Evolutionary conservation across 1,140 invertebrate species (phyloP), one percentile per base, ranked within the genome.

Genomic region (Drosophila rufa): DNA sequence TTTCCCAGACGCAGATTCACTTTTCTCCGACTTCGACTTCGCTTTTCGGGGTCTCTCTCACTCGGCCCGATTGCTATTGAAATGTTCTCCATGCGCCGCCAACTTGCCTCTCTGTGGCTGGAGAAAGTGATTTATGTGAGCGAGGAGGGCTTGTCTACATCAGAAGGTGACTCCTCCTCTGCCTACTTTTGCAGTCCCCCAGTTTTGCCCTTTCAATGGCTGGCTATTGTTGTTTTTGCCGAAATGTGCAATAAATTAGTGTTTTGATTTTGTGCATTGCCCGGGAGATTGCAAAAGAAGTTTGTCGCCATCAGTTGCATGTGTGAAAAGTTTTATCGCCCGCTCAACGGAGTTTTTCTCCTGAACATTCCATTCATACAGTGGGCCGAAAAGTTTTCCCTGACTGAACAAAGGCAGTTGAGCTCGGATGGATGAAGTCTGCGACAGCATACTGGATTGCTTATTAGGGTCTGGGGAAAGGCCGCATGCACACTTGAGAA

Each of bases 181-280:
- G 64, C 78, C 82, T 75, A 83, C 81, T 84, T 69, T 77, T n/a
- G 65, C 48, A 64, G 61, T 64, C 9, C 50, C n/a, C 22, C 14
- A 47, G 36, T 60, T 68, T 43, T 77, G 75, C 61, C 55, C 46
- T 76, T 47, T 77, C 50, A 36, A 60, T 65, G 51, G 51, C 46
- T 51, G 46, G 15, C 30, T 76, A 36, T 70, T 66, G 77, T 89
- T 83, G 80, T 83, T 89, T 83, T 79, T 80, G 79, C 73, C 80
- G 66, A 85, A 79, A 87, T 80, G 77, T 84, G 85, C 85, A 90
- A 90, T 89, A 89, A 89, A 89, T 89, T 89, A 89, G 59, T 89
- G 84, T 89, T 89, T 90, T 89, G 84, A 89, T 89, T 89, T 90
- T 90, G 76, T 78, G 77, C 80, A 89, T 69, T 85, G 74, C 75